phyloP scores from a whole-genome alignment of 1,140 invertebrate species.

The Arctopsyche grandis region DNA sequence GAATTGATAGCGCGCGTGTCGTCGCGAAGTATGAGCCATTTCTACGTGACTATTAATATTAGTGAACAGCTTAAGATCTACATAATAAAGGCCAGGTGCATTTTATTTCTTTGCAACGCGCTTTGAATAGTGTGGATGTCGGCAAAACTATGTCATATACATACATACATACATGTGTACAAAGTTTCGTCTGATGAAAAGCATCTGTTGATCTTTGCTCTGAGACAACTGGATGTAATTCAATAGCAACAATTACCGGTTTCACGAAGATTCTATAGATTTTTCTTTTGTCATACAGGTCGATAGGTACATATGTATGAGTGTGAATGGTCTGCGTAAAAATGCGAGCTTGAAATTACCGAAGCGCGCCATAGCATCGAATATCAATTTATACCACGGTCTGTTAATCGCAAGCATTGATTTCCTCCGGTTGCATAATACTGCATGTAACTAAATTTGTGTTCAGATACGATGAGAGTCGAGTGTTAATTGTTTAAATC shows the following conservation, averaged over 20 bases:
- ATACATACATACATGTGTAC: no score
- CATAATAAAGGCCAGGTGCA: constrained; percentile 36
- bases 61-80: constrained; percentile 16
- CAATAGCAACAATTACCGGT: background rate
- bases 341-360: background rate
- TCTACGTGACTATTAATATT: constrained; percentile 30
- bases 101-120: background rate
- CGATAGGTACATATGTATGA: background rate
- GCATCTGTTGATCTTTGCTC: constrained; percentile 4
- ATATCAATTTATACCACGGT: constrained; percentile 25
- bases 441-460: background rate
- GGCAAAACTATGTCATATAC: background rate
- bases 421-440: constrained; percentile 36
- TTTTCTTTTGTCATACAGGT: no score
- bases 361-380: constrained; percentile 22
- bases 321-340: background rate
- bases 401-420: constrained; percentile 39
- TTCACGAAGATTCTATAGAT: no score
- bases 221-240: background rate
- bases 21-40: background rate
- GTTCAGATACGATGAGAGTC: background rate
- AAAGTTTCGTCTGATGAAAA: constrained; percentile 18
- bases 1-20: background rate
- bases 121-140: background rate
- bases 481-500: background rate